Conservation (phyloP, 2,113 vertebrate genomes). For the Oreochromis spilurus region DNA sequence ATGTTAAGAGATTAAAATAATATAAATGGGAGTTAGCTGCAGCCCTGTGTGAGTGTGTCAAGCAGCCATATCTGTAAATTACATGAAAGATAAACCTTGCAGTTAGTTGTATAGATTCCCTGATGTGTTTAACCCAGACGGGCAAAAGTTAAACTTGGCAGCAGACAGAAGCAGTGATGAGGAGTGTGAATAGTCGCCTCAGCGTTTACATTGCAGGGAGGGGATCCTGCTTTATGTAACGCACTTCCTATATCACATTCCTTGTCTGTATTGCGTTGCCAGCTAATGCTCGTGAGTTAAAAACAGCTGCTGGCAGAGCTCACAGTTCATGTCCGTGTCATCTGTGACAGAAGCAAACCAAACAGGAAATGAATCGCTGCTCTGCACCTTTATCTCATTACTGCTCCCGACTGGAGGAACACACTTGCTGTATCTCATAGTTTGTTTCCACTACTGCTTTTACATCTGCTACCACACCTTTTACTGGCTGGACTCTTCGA, state of each 20-base stretch:
- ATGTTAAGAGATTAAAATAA: background rate
- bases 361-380: background rate
- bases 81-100: background rate
- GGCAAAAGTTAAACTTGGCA: background rate
- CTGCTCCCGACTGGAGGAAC: background rate
- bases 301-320: slow-evolving; percentile 39
- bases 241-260: slow-evolving; percentile 52
- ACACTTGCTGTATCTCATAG: background rate
- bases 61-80: background rate
- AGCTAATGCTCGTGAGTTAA: background rate
- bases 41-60: background rate
- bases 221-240: slow-evolving; percentile 45
- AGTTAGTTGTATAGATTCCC: background rate
- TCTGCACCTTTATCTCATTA: background rate
- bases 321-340: background rate
- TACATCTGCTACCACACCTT: background rate
- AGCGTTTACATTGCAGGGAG: slow-evolving; percentile 26
- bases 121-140: background rate
- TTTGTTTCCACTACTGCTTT: background rate
- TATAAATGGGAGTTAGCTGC: background rate
- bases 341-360: background rate
- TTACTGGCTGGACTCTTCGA: background rate
- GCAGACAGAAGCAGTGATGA: background rate
- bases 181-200: background rate
- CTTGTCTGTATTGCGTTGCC: slow-evolving; percentile 17